These are phyloP conservation scores for Germaria angustata DNA, from an alignment of 2,888 invertebrate genomes.

Conservation along the genomic window DNA sequence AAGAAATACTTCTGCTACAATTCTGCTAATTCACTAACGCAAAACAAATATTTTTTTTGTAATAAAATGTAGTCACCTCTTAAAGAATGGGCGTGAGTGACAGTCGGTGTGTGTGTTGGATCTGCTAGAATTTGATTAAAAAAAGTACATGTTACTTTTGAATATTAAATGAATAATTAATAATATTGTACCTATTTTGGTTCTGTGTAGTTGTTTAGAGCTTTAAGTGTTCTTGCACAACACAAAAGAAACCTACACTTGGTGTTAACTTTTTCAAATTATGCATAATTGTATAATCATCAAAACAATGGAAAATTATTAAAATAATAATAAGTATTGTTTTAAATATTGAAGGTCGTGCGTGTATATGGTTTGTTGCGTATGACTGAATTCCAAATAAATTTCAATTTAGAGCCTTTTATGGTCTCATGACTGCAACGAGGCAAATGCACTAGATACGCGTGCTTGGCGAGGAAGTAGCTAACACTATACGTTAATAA, in stretches of 20 bases:
- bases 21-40: conserved; percentile 7
- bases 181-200: not conserved
- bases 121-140: not conserved
- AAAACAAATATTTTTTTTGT: conserved; percentile 18
- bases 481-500: not conserved
- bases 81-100: not conserved
- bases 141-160: not conserved
- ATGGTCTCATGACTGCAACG: conserved; percentile 28
- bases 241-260: conserved; percentile 38
- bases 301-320: conserved; percentile 16
- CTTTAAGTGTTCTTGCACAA: conserved; percentile 5
- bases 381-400: conserved; percentile 22
- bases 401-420: not conserved
- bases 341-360: conserved; percentile 32
- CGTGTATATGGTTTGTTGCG: conserved; percentile 25
- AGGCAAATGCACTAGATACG: not conserved
- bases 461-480: conserved; percentile 31
- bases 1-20: conserved; percentile 9
- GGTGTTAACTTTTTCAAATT: conserved; percentile 1
- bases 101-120: not conserved
- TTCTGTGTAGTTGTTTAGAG: not conserved
- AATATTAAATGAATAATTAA: not conserved
- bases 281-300: conserved; percentile 41
- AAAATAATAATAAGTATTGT: not conserved
- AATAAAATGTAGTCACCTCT: not conserved